Base-by-base conservation (phyloP, 2,797 vertebrate genomes). In the Cheirogaleus major region DNA sequence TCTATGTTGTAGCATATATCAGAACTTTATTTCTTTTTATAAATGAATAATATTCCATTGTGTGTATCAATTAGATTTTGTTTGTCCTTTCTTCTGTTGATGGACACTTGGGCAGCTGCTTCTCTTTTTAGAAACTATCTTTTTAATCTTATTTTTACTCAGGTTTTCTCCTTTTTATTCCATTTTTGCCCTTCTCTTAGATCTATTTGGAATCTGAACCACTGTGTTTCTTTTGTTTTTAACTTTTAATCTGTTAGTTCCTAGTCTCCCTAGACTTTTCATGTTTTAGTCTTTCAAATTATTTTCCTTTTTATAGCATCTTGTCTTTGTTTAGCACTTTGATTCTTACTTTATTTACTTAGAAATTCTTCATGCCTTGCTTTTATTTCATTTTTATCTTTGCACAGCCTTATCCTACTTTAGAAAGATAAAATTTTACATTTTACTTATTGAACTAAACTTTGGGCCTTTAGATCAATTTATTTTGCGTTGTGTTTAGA, bases 401-500 rank as follows among this genome's bases (percentile, higher is more conserved):
- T 70, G 38, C 41, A 41, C 20, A 69, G 45, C 12, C 38, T 92
- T 65, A 50, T 48, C 38, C 63, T 94, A 43, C 69, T 94, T 79
- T 76, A 70, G 38, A 83, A 81, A 82, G 27, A 18, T 41, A 35
- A 73, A 89, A 43, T 48, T 63, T 59, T 61, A 45, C 65, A 23
- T 63, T 79, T 93, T 79, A 48, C 48, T 23, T 69, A 43, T 35
- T 67, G 17, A 6, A 50, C 70, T 82, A 83, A 45, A 84, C 76
- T 72, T 91, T 93, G 78, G 48, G 27, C 76, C 17, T 85, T 91
- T 76, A 89, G 81, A 32, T 89, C 30, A 63, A 43, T 96, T 95
- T 86, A 41, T 80, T 89, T 89, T 96, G 20, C 22, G 45, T 81
- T 88, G 41, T 91, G 45, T 80, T 63, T 93, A 85, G 83, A 93